Evolutionary conservation across 2,888 invertebrate genomes (phyloP), one percentile per base, ranked within the genome.

Genomic region (Mantis religiosa): DNA sequence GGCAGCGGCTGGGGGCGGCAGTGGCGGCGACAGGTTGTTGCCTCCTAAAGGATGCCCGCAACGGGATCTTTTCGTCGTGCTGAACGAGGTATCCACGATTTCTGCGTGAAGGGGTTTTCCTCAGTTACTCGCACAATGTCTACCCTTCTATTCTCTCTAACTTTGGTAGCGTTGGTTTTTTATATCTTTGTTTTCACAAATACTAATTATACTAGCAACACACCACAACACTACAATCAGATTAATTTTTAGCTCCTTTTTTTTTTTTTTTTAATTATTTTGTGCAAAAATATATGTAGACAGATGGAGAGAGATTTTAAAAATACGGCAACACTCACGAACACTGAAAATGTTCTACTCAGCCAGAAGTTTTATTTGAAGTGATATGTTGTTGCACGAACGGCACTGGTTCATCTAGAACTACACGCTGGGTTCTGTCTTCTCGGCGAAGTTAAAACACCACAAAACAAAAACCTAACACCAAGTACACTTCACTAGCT

Each of bases 1-100:
- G 84, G 91, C 91, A 4, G 90, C 91, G 84, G 91, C 91, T 25
- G 92, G 91, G 82, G 91, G 92, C 91, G 14, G 92, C 90, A 81
- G 91, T 91, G 47, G 92, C 91, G n/a, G 91, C 92, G 71, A 92
- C 91, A 89, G 91, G 82, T 30, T 41, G 88, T 84, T 82, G 82
- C 84, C 89, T 82, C 47, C 82, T 88, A 89, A 84, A 41, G 84
- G 28, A 84, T 82, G 81, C 86, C 86, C 82, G 25, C 88, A 71
- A 71, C 54, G 89, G 82, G n/a, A 47, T 83, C 88, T 89, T 88
- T 89, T 89, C 88, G 89, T 84, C 89, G 88, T 84, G 41, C 41
- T 83, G 87, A 47, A 71, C 34, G 83, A 82, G 88, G 89, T 71
- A 87, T 89, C 90, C 89, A 89, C 90, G 90, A 82, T 88, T 89